A percentile compares a stretch with the other conserved stretches of the same genome.
Evolutionary conservation across 2,797 vertebrate species (phyloP).

Genomic region (Taenioides sp.): DNA sequence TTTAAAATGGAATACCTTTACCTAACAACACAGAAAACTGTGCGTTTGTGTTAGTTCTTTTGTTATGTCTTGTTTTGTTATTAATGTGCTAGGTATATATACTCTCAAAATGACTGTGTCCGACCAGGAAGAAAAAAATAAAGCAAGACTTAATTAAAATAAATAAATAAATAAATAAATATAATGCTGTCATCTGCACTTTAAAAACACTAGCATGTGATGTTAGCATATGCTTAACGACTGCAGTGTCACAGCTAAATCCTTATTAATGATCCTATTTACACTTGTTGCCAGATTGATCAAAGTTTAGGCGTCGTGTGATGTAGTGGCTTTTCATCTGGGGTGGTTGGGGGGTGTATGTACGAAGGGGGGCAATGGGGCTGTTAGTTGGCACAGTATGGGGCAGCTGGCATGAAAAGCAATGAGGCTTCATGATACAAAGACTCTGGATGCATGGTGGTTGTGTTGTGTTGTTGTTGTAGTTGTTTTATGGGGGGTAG

Average conservation of each 20-base stretch:
- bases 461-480: conserved; percentile 27
- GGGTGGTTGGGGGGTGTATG: conserved; percentile 48
- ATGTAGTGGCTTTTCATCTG: conserved; percentile 69
- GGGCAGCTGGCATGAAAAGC: conserved; percentile 64
- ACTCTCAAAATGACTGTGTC: too few species aligned
- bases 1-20: too few species aligned
- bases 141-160: too few species aligned
- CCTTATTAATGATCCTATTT: conserved; percentile 79
- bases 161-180: too few species aligned
- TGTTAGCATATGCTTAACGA: conserved; percentile 65
- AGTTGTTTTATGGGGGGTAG: conserved; percentile 27
- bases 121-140: too few species aligned
- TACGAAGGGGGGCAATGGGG: conserved; percentile 37
- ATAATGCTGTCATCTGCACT: too few species aligned
- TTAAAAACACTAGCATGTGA: too few species aligned
- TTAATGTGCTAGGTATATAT: too few species aligned
- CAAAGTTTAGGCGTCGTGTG: conserved; percentile 73
- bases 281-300: conserved; percentile 77
- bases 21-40: too few species aligned
- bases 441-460: conserved; percentile 42
- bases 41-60: too few species aligned
- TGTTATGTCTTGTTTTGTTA: too few species aligned
- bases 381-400: conserved; percentile 65
- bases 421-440: conserved; percentile 60
- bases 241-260: conserved; percentile 69